A percentile compares a stretch with the other conserved stretches of the same genome.
These are phyloP conservation scores for Ochlodes sylvanus DNA, from an alignment of 2,888 invertebrate genomes.

Conservation along the genomic window DNA sequence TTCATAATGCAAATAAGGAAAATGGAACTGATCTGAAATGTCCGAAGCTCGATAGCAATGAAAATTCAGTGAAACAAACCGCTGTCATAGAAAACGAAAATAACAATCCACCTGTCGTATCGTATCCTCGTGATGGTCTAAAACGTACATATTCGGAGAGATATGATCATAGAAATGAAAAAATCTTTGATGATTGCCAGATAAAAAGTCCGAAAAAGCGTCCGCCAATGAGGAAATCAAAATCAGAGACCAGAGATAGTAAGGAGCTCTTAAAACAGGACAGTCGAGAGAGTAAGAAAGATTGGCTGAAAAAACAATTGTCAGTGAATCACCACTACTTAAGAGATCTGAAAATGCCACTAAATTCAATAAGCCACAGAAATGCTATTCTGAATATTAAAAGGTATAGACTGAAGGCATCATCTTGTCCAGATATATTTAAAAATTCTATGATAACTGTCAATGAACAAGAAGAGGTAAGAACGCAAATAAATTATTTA, in stretches of 20 bases:
- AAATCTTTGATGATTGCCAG: slow-evolving; percentile 57
- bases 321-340: slow-evolving; percentile 88
- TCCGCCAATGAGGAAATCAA: slow-evolving; percentile 54
- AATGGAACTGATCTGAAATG: slow-evolving; percentile 59
- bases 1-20: slow-evolving; percentile 57
- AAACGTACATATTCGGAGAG: slow-evolving; percentile 69
- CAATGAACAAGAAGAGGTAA: slow-evolving; percentile 91
- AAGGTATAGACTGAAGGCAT: slow-evolving; percentile 92
- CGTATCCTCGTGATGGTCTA: slow-evolving; percentile 56
- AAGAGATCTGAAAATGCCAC: slow-evolving; percentile 89
- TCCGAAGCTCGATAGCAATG: slow-evolving; percentile 53
- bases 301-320: slow-evolving; percentile 78
- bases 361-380: slow-evolving; percentile 93
- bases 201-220: slow-evolving; percentile 58
- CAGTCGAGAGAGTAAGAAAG: slow-evolving; percentile 72
- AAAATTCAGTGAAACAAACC: slow-evolving; percentile 32
- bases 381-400: slow-evolving; percentile 94
- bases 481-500: slow-evolving; percentile 33
- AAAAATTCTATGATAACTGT: slow-evolving; percentile 95
- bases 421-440: slow-evolving; percentile 96
- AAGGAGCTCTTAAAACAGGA: slow-evolving; percentile 72
- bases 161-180: slow-evolving; percentile 54
- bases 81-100: slow-evolving; percentile 44
- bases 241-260: slow-evolving; percentile 63
- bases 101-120: slow-evolving; percentile 60